A percentile compares a stretch with the other conserved stretches of the same genome.
phyloP scores from a whole-genome alignment of 2,797 vertebrate genomes.

The Anniella stebbinsi region DNA sequence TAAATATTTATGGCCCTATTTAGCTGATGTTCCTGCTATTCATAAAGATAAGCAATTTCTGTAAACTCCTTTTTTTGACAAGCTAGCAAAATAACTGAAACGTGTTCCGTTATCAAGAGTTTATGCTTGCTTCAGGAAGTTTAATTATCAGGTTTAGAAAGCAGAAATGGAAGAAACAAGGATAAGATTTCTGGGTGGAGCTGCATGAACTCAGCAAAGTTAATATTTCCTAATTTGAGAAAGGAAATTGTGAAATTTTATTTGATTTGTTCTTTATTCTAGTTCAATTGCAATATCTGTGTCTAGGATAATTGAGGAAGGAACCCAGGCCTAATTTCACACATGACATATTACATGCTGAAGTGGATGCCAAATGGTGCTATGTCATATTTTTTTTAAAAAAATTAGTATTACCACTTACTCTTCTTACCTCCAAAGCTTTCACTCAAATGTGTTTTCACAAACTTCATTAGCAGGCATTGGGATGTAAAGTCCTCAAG shows the following conservation, averaged over 20 bases:
- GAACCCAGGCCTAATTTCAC: background rate
- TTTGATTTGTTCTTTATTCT: background rate
- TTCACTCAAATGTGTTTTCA: background rate
- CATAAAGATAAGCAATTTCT: slow-evolving; percentile 62
- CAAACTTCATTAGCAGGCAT: no score
- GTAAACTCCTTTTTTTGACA: slow-evolving; percentile 59
- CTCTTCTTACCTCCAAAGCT: background rate
- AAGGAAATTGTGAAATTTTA: background rate
- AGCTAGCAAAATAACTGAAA: slow-evolving; percentile 54
- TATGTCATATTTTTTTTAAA: background rate
- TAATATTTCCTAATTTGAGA: slow-evolving; percentile 10
- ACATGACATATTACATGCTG: background rate
- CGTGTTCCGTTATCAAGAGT: slow-evolving; percentile 50
- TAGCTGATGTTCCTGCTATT: slow-evolving; percentile 59
- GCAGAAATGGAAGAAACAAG: slow-evolving; percentile 10
- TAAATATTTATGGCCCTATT: slow-evolving; percentile 69
- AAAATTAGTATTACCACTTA: background rate
- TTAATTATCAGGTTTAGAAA: slow-evolving; percentile 33
- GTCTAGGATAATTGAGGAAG: background rate
- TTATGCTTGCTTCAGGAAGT: slow-evolving; percentile 36
- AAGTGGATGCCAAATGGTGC: background rate
- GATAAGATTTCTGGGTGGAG: slow-evolving; percentile 14
- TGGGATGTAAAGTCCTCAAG: background rate
- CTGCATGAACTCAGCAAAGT: background rate
- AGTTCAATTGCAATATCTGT: background rate